Percentiles rank a stretch among this genome's conserved stretches.
These are phyloP conservation scores for Planiliza haematocheilus DNA, from an alignment of 2,113 vertebrate genomes.

Conservation along the genomic window DNA sequence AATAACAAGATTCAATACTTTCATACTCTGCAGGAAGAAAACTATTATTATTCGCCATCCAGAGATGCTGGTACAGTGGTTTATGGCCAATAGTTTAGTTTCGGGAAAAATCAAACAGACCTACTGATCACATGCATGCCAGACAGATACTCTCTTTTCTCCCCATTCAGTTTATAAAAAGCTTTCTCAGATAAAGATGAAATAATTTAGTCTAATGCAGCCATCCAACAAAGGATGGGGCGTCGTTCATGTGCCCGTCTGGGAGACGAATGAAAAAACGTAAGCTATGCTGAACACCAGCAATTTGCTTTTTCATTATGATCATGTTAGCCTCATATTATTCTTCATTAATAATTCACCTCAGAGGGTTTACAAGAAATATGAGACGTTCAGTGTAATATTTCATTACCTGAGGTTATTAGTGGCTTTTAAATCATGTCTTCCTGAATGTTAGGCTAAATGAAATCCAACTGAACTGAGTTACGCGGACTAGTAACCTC, in stretches of 20 bases:
- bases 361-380: too few species aligned
- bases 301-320: background rate
- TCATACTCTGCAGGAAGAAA: background rate
- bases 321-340: background rate
- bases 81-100: constrained; percentile 1
- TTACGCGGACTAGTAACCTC: background rate
- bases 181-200: background rate
- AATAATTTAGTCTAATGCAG: background rate
- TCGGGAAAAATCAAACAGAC: constrained; percentile 7
- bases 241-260: too few species aligned
- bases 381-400: too few species aligned
- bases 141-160: constrained; percentile 8
- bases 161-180: background rate
- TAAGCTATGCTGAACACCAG: too few species aligned
- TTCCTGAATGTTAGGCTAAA: too few species aligned
- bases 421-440: too few species aligned
- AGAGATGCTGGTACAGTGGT: constrained; percentile 5
- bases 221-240: too few species aligned
- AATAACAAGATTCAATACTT: constrained; percentile 13
- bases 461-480: too few species aligned
- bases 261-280: too few species aligned
- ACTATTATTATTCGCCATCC: background rate
- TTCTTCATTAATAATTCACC: too few species aligned
- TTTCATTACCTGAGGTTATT: too few species aligned
- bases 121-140: background rate